Evolutionary conservation across 1,140 invertebrate genomes (phyloP).

Genomic region (Drosophila elegans): DNA sequence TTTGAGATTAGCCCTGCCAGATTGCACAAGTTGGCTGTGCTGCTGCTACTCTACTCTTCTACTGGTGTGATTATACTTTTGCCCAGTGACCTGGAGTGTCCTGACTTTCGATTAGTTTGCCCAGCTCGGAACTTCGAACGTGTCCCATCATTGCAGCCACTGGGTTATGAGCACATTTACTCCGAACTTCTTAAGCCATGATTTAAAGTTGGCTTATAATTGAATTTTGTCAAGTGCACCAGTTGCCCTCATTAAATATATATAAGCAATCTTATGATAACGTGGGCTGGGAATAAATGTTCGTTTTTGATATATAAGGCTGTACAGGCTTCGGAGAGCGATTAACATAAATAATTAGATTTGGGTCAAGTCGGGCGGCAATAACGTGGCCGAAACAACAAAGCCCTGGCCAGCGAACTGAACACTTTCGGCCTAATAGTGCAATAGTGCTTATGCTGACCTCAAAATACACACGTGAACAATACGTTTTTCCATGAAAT

Average conservation of each 20-base stretch:
- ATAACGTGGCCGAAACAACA: conserved; percentile 32
- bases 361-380: conserved; percentile 53
- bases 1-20: conserved; percentile 70
- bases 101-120: conserved; percentile 72
- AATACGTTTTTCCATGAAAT: conserved; percentile 83
- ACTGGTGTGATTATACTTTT: conserved; percentile 36
- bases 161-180: conserved; percentile 20
- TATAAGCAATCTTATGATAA: neutral
- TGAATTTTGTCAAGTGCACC: conserved; percentile 30
- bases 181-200: conserved; percentile 8
- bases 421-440: conserved; percentile 53
- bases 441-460: conserved; percentile 55
- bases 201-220: conserved; percentile 7
- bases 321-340: conserved; percentile 62
- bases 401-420: conserved; percentile 23
- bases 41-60: neutral
- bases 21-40: conserved; percentile 22
- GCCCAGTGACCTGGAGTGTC: conserved; percentile 60
- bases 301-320: conserved; percentile 61
- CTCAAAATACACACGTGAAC: conserved; percentile 60
- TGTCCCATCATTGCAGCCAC: conserved; percentile 9
- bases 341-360: conserved; percentile 83
- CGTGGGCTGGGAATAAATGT: neutral
- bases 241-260: conserved; percentile 13
- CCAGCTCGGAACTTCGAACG: neutral